Base-by-base conservation (phyloP, 2,797 vertebrate species). In the Mallotus villosus region DNA sequence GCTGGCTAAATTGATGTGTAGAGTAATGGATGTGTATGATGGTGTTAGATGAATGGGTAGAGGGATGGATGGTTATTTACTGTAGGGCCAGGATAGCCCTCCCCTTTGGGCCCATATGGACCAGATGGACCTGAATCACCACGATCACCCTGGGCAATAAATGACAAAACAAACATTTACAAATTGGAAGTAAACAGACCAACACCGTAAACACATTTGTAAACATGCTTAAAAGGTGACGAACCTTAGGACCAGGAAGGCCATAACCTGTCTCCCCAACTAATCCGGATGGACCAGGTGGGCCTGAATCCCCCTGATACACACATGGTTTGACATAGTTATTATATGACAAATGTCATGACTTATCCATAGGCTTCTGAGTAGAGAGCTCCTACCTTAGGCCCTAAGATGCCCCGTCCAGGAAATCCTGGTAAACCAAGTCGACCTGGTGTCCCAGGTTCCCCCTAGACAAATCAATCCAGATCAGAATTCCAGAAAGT, bases 181-280 rank as follows among this genome's bases (percentile, higher is more conserved):
- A 3, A 55, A 55, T 55, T 6, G 51, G 51, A 24, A 67, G 24
- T 53, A 53, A 14, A 27, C 24, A n/a, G 2, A 32, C 22, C n/a
- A 29, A 29, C 0, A 57, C 49, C 29, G 12, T 58, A 24, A 37
- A n/a, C 22, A 49, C n/a, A 49, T 24, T 5, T 65, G 32, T 64
- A 9, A 9, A 2, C 21, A 49, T 25, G 5, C 5, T 29, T 11
- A 59, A 7, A 6, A 0, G 12, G 24, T 21, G 64, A 11, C 6
- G 79, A 89, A 97, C 96, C 95, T 97, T 97, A 78, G 95, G 92
- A 67, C 96, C 96, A 81, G 95, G 94, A 88, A 96, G 92, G 78
- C 96, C 96, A 73, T 95, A 91, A 73, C 96, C 95, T 32, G 93
- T 94, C 88, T 97, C 96, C 70, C 96, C 96, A 11, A 92, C 6